These are phyloP conservation scores for Ectropis crepuscularia DNA, from an alignment of 2,888 invertebrate genomes.

Conservation along the genomic window DNA sequence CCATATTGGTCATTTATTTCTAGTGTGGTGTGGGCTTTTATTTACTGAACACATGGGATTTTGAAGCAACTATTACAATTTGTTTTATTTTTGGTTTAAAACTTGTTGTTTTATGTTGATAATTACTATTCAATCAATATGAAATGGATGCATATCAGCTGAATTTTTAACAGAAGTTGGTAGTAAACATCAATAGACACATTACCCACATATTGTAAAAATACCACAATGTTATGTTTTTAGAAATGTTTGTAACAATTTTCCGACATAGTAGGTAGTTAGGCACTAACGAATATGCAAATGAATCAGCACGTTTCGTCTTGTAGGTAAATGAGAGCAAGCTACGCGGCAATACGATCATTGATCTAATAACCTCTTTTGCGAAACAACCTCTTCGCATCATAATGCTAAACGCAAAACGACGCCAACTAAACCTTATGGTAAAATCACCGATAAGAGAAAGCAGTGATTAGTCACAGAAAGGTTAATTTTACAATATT, in stretches of 20 bases:
- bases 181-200: background rate
- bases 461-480: conserved; percentile 77
- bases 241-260: conserved; percentile 8
- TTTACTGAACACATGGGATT: too few relatives aligned
- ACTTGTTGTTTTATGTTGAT: too few relatives aligned
- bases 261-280: conserved; percentile 35
- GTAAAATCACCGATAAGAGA: conserved; percentile 77
- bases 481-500: conserved; percentile 75
- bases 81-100: too few relatives aligned
- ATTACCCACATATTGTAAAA: conserved; percentile 6
- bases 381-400: conserved; percentile 51
- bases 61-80: too few relatives aligned
- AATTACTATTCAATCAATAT: too few relatives aligned
- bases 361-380: conserved; percentile 81
- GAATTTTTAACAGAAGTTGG: too few relatives aligned
- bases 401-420: conserved; percentile 54
- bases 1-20: conserved; percentile 19
- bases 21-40: background rate
- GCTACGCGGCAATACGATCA: conserved; percentile 81
- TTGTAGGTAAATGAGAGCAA: conserved; percentile 68
- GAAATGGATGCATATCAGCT: too few relatives aligned
- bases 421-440: conserved; percentile 55
- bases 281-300: conserved; percentile 69
- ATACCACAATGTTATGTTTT: background rate
- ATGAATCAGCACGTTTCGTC: conserved; percentile 83